Evolutionary conservation across 1,140 invertebrate species (phyloP), one percentile per base, ranked within the genome.

Genomic region (Teleopsis dalmanni): DNA sequence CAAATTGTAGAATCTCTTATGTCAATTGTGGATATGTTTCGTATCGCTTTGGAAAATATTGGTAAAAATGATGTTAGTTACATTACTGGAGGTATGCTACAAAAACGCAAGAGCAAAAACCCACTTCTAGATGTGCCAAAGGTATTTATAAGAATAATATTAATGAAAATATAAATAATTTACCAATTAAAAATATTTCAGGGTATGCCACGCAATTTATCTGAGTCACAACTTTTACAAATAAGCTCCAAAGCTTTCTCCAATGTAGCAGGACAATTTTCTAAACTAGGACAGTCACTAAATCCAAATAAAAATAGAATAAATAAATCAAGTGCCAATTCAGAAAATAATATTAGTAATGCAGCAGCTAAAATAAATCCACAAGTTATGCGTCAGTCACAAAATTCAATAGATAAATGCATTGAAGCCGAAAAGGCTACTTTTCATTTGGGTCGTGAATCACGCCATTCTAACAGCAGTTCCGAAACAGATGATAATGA

Each of bases 1-100:
- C n/a, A n/a, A n/a, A n/a, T n/a, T 75, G 75, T 34, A 91, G 91
- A 95, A 78, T 92, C 89, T 0, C 67, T 95, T 19, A 84, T 83
- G 58, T 86, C 89, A 0, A 91, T 95, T 55, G 85, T 85, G 50
- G 90, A 95, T 71, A 84, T 88, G 37, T 83, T 95, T 61, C 73
- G 81, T 46, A 87, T 93, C 13, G 87, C 89, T 2, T 72, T 88
- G 41, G 84, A 89, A 51, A 83, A 89, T 36, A 75, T 76, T 0
- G 76, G 75, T 13, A 62, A 86, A 33, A 74, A 76, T 7, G 75
- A 80, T 34, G 71, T 85, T 45, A 76, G 78, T 0, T 80, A 81
- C 57, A 72, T 77, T 4, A 79, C 80, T 50, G 82, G 82, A 2
- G 78, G 82, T 11, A 79, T 79, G 50, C 70, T 91, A 48, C 86